Conservation (phyloP, 2,113 vertebrate species). For the Elgaria multicarinata region DNA sequence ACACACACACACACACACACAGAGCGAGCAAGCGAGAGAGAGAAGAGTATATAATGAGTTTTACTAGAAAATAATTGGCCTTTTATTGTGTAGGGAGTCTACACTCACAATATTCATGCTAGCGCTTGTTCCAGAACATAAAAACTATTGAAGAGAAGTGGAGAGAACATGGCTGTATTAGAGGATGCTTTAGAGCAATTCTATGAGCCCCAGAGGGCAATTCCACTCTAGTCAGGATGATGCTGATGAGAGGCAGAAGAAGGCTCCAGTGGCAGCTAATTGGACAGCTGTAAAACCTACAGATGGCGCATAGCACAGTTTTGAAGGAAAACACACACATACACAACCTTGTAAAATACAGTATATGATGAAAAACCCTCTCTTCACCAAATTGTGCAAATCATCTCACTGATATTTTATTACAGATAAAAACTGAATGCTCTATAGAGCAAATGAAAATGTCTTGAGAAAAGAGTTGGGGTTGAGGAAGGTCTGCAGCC, state of each 20-base stretch:
- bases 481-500: not conserved
- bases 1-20: not conserved
- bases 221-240: not conserved
- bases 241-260: conserved; percentile 32
- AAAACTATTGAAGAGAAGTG: not conserved
- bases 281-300: conserved; percentile 28
- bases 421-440: conserved; percentile 48
- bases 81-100: conserved; percentile 12
- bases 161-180: not conserved
- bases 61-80: conserved; percentile 24
- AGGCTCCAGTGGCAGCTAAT: conserved; percentile 35
- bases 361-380: conserved; percentile 43
- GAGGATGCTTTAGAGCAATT: conserved; percentile 29
- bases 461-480: not conserved
- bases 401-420: conserved; percentile 53
- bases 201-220: not conserved
- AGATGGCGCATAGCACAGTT: conserved; percentile 35
- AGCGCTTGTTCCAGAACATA: conserved; percentile 23
- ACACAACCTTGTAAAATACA: conserved; percentile 57
- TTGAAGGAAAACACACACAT: not conserved
- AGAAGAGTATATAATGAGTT: conserved; percentile 3
- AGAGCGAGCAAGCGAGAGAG: too few species aligned
- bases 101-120: conserved; percentile 8
- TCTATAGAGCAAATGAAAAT: conserved; percentile 47
- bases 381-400: conserved; percentile 57